Evolutionary conservation across 2,113 vertebrate genomes (phyloP), one percentile per base, ranked within the genome.

Genomic region (Crotalus helleri): DNA sequence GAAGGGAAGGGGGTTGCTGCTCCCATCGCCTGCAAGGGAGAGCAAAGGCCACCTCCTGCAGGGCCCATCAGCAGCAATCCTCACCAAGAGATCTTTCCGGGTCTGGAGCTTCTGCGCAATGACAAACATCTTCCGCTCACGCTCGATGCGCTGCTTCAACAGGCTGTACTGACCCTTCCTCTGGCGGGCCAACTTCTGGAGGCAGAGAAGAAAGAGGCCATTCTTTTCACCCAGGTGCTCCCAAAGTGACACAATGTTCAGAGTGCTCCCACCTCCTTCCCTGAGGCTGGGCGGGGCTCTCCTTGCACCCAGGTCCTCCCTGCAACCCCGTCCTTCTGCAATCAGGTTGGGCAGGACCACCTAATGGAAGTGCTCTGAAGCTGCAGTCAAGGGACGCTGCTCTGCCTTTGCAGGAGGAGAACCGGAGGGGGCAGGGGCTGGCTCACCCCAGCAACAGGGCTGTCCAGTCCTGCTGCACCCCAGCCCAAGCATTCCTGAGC

Each of bases 101-200:
- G 98, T 98, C 97, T 99, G 99, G 96, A 99, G 99, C 97, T 99
- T 99, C 98, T 99, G 99, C 24, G 97, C 96, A 92, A 99, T 97
- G 74, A 99, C 96, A 93, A 99, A 99, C 98, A 99, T 97, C 94
- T 98, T 97, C 97, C 98, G 99, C 94, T 99, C 99, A 29, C 99
- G 96, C 88, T 99, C 98, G n/a, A 99, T 99, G 94, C 99, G 98
- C 95, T 99, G 98, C n/a, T 97, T 98, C 92, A 99, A 97, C 90
- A 98, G 96, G 59, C 96, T 96, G 49, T 99, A 99, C 92, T 98
- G 98, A 69, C 97, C 97, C 92, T 97, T 98, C 91, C 99, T 98
- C 96, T 98, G 97, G 92, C 93, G 98, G 91, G 98, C 97, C 91
- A 99, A 95, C 92, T 96, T 98, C 99, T 99, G 93, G 23, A 96